Conservation (phyloP, 2,888 invertebrate genomes). For the Pterobdella sp. region DNA sequence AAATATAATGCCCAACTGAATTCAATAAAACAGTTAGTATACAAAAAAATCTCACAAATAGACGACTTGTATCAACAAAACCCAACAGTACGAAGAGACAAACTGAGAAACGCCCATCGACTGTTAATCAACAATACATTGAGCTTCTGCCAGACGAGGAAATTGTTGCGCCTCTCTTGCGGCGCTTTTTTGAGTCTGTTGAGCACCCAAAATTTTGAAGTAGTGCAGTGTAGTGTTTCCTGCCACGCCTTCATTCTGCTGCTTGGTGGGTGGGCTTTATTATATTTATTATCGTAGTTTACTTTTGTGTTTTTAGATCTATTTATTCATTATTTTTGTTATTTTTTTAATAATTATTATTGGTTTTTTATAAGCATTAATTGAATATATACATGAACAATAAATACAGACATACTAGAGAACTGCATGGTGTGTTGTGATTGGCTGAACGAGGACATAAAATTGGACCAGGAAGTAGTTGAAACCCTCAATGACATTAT, state of each 20-base stretch:
- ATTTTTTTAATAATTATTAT: background rate
- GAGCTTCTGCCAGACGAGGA: background rate
- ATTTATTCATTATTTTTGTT: background rate
- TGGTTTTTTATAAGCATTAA: background rate
- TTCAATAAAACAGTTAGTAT: too few species aligned
- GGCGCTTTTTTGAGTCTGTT: background rate
- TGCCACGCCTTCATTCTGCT: background rate
- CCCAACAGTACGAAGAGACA: background rate
- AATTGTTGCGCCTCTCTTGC: background rate
- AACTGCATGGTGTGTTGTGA: background rate
- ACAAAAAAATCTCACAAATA: too few species aligned
- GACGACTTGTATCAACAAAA: too few species aligned
- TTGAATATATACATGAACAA: background rate
- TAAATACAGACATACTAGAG: background rate
- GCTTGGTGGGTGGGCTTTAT: background rate
- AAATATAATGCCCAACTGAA: too few species aligned
- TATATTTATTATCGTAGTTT: background rate
- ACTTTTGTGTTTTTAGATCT: background rate
- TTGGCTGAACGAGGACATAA: slow-evolving; percentile 7
- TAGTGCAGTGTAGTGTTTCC: background rate
- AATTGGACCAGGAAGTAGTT: background rate
- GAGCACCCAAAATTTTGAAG: background rate
- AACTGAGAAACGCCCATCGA: background rate
- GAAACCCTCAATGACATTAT: background rate
- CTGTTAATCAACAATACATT: background rate